Evolutionary conservation across 2,888 invertebrate genomes (phyloP).

Genomic region (Amphiduros pacificus): DNA sequence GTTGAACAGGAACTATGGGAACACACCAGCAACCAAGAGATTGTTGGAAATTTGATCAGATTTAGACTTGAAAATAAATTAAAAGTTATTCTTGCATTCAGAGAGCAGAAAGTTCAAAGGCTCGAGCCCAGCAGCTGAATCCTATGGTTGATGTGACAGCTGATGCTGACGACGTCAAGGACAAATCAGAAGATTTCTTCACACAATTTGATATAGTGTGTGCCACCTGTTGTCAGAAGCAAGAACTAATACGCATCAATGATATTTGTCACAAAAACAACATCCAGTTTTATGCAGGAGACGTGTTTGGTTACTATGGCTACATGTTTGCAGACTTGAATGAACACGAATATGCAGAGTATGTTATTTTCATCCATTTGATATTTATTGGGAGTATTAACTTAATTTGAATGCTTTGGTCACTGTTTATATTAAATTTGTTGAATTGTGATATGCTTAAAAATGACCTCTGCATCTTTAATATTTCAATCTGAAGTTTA

Average conservation of each 20-base stretch:
- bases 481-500: no score
- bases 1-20: no score
- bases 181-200: constrained; percentile 75
- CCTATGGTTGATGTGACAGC: constrained; percentile 84
- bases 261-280: constrained; percentile 65
- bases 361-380: no score
- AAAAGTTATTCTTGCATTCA: constrained; percentile 62
- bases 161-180: constrained; percentile 65
- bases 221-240: constrained; percentile 74
- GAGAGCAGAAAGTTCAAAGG: constrained; percentile 82
- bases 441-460: no score
- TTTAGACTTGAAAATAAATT: no score
- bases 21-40: no score
- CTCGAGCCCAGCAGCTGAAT: constrained; percentile 82
- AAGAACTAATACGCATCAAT: constrained; percentile 75
- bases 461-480: no score
- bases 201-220: constrained; percentile 79
- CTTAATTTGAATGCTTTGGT: no score
- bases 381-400: no score
- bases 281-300: constrained; percentile 84
- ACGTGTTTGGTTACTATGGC: constrained; percentile 92
- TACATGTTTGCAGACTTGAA: constrained; percentile 88
- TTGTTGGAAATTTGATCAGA: no score
- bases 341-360: constrained; percentile 80
- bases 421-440: no score